A percentile compares a stretch with the other conserved stretches of the same genome.
Conservation (phyloP, 2,797 vertebrate species). For the Trachurus trachurus region DNA sequence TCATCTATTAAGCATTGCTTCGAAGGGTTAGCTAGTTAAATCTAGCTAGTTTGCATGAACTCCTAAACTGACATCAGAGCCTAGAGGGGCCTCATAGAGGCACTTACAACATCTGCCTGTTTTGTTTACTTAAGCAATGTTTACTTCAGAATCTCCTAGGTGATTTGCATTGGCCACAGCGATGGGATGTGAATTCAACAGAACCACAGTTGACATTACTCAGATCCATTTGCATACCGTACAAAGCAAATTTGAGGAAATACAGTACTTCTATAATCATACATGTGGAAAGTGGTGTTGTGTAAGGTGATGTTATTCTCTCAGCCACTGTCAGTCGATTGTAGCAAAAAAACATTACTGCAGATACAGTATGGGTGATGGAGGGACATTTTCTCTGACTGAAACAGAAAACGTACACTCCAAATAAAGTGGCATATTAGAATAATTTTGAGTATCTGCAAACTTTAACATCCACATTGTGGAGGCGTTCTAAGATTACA, state of each 20-base stretch:
- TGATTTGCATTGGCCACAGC: constrained; percentile 62
- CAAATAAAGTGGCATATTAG: constrained; percentile 25
- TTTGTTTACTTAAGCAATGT: constrained; percentile 64
- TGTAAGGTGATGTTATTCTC: constrained; percentile 28
- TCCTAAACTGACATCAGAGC: constrained; percentile 79
- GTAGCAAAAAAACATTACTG: constrained; percentile 43
- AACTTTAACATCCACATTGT: constrained; percentile 50
- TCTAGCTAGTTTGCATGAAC: constrained; percentile 81
- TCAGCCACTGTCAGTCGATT: constrained; percentile 27
- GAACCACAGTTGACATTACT: constrained; percentile 54
- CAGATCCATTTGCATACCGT: constrained; percentile 48
- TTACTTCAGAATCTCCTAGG: constrained; percentile 65
- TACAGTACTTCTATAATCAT: constrained; percentile 34
- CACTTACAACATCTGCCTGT: constrained; percentile 76
- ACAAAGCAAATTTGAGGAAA: constrained; percentile 65
- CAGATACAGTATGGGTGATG: constrained; percentile 8
- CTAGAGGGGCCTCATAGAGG: constrained; percentile 85
- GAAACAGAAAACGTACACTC: constrained; percentile 42
- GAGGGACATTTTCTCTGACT: constrained; percentile 32
- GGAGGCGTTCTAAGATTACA: constrained; percentile 38
- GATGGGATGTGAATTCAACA: constrained; percentile 52
- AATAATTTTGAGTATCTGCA: constrained; percentile 40
- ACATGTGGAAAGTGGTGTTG: constrained; percentile 37
- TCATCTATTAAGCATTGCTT: constrained; percentile 70
- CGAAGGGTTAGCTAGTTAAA: constrained; percentile 84